Evolutionary conservation across 2,113 vertebrate species (phyloP), one percentile per base, ranked within the genome.

Genomic region (Psilopsiagon aymara): DNA sequence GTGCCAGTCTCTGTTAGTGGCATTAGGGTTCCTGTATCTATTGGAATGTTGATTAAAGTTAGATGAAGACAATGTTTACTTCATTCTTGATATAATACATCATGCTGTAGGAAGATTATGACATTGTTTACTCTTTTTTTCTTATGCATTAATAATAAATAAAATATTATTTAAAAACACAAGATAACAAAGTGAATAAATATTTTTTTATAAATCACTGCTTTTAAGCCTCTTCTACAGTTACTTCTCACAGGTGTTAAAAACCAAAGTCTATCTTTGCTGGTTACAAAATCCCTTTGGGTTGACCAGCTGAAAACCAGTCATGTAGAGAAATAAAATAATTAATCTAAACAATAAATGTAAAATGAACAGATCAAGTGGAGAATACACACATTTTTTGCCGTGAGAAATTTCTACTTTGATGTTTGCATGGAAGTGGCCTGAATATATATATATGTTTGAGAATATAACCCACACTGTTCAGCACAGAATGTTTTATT

Each of bases 401-500:
- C 88, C 86, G 82, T 68, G 18, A 97, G 92, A 88, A 82, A 41
- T 96, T 51, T 98, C 39, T 82, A 70, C 75, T 77, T 79, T 90
- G 90, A 94, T 76, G 92, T 96, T 96, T 96, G 81, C 93, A 95
- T 88, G 91, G 93, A 97, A 95, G 97, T 87, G 80, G 79, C 35
- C 89, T 88, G 90, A 97, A 97, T 97, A 96, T 96, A 55, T 96
- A 51, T 33, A 95, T 79, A 53, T 96, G 90, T 97, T 96, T 97
- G 91, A 82, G 95, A 95, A 94, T 92, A 97, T 94, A 97, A 93
- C 60, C 78, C 94, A 75, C 57, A 93, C 44, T 90, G 73, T 97
- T 98, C 95, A 97, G 94, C 95, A 93, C 92, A 82, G 83, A 97
- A 98, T 98, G 97, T 97, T 98, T 98, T 98, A 98, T 98, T 98